Percentiles rank a stretch among this genome's conserved stretches.
These are phyloP conservation scores for Pluvianellus socialis DNA, from an alignment of 2,113 vertebrate species.

Conservation along the genomic window DNA sequence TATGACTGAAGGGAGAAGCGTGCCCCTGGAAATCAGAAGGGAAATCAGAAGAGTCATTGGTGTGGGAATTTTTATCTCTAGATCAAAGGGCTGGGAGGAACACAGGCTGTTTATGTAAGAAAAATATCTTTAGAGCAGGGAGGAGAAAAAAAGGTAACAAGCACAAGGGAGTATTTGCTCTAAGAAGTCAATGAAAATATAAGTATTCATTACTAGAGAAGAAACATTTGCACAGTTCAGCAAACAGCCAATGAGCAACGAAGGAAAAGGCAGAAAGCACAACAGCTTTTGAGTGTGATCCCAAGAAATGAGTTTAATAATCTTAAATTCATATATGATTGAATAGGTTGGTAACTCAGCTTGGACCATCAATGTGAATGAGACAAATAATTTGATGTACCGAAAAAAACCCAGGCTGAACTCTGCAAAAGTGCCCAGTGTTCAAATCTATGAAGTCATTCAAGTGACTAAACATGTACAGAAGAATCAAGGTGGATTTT, in stretches of 20 bases:
- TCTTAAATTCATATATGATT: not conserved
- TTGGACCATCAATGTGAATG: not conserved
- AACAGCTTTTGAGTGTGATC: not conserved
- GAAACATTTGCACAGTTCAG: conserved; percentile 36
- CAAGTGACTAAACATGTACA: not conserved
- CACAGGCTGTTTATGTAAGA: conserved; percentile 13
- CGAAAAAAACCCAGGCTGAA: not conserved
- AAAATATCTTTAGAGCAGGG: not conserved
- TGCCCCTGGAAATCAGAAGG: not conserved
- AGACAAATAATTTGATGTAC: not conserved
- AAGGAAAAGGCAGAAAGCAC: not conserved
- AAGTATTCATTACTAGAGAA: not conserved
- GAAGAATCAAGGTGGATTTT: not conserved
- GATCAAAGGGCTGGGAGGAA: conserved; percentile 43
- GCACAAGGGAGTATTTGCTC: not conserved
- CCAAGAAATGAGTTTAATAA: not conserved
- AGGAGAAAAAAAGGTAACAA: not conserved
- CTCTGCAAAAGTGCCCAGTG: not conserved
- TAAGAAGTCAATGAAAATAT: conserved; percentile 24
- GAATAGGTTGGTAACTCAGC: not conserved
- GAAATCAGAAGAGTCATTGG: conserved; percentile 19
- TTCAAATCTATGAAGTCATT: not conserved
- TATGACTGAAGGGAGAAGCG: not conserved
- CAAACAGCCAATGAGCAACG: not conserved
- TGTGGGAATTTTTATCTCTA: conserved; percentile 50